Conservation (phyloP, 2,797 vertebrate species). For the Rhinoraja longicauda region DNA sequence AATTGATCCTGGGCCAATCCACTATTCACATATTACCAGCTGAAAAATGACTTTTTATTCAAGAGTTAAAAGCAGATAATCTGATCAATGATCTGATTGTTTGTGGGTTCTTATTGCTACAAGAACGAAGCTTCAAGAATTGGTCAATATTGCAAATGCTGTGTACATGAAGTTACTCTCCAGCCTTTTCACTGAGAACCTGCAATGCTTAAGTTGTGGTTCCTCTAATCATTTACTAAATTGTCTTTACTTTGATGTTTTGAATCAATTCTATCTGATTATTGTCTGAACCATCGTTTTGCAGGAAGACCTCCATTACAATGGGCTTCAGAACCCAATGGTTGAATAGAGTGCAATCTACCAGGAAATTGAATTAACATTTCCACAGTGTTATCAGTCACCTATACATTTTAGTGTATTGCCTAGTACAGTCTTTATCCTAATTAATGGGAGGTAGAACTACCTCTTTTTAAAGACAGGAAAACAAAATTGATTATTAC, state of each 20-base stretch:
- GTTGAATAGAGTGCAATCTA: not conserved
- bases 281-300: not conserved
- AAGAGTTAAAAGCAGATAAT: no score
- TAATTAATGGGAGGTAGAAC: not conserved
- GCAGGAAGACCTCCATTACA: not conserved
- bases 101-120: no score
- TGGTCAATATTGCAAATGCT: not conserved
- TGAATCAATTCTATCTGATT: not conserved
- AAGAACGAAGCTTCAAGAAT: no score
- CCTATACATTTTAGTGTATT: not conserved
- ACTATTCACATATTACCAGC: no score
- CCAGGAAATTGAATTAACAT: not conserved
- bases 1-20: no score
- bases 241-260: not conserved
- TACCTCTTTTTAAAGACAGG: not conserved
- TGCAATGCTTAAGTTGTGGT: not conserved
- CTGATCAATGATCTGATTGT: no score
- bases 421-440: not conserved
- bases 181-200: not conserved
- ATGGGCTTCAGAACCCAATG: not conserved
- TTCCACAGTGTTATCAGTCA: not conserved
- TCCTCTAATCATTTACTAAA: not conserved
- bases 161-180: not conserved
- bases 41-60: no score
- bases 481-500: not conserved